phyloP scores from a whole-genome alignment of 2,113 vertebrate genomes.

The Girardinichthys multiradiatus region DNA sequence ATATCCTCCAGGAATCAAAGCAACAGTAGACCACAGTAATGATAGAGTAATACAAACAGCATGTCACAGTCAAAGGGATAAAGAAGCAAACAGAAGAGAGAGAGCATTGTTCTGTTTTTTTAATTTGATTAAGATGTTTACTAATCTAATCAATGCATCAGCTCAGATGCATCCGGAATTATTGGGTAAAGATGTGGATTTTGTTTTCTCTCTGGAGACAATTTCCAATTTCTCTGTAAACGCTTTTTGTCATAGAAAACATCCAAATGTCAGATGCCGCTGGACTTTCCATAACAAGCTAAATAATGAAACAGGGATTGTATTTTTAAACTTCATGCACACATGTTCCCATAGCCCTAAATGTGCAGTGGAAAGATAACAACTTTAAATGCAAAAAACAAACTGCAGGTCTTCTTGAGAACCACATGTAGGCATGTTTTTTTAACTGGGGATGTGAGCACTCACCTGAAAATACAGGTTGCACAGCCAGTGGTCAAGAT shows the following conservation, averaged over 20 bases:
- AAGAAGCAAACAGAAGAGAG: conserved; percentile 48
- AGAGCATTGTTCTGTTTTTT: conserved; percentile 71
- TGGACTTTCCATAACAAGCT: conserved; percentile 11
- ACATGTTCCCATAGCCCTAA: conserved; percentile 49
- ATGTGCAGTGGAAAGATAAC: conserved; percentile 3
- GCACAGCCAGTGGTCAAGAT: conserved; percentile 92
- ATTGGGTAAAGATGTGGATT: conserved; percentile 76
- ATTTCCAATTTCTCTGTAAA: conserved; percentile 70
- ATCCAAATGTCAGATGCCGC: conserved; percentile 19
- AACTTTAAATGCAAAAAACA: not conserved
- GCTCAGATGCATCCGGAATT: conserved; percentile 72
- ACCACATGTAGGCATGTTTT: conserved; percentile 4
- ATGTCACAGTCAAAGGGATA: conserved; percentile 60
- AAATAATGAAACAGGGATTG: conserved; percentile 20
- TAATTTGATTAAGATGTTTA: conserved; percentile 80
- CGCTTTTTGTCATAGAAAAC: conserved; percentile 69
- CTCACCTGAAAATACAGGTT: conserved; percentile 95
- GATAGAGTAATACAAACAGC: conserved; percentile 64
- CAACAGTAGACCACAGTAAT: conserved; percentile 42
- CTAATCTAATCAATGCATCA: conserved; percentile 80
- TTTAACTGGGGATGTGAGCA: not conserved
- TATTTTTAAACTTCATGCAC: not conserved
- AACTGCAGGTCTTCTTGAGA: not conserved
- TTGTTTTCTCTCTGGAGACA: conserved; percentile 77
- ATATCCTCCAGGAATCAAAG: conserved; percentile 40